phyloP scores from a whole-genome alignment of 2,888 invertebrate species.

The Bombyx huttoni region DNA sequence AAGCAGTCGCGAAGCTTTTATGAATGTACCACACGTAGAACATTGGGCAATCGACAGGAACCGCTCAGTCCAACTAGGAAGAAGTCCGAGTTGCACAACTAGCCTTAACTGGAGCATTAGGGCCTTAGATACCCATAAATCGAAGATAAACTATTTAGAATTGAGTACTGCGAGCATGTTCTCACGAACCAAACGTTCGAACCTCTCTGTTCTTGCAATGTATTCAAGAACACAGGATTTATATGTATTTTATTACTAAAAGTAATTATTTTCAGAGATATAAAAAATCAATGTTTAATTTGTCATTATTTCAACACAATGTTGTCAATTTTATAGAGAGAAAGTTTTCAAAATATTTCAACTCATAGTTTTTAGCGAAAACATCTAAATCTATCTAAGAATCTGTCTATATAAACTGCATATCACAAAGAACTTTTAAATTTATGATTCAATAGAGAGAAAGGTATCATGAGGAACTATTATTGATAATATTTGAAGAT shows the following conservation, averaged over 20 bases:
- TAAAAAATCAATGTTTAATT: no score
- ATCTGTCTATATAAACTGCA: no score
- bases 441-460: no score
- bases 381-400: no score
- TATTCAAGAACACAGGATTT: not conserved
- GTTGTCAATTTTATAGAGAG: no score
- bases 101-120: conserved; percentile 12
- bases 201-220: not conserved
- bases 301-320: no score
- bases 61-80: conserved; percentile 13
- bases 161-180: not conserved
- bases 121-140: not conserved
- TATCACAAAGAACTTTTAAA: no score
- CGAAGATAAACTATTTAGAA: not conserved
- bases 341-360: no score
- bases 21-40: conserved; percentile 3
- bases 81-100: conserved; percentile 13
- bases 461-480: no score
- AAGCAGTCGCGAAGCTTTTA: not conserved
- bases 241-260: not conserved
- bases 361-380: no score
- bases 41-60: conserved; percentile 4
- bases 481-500: no score
- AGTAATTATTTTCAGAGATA: no score
- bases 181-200: not conserved